Conservation (phyloP, 2,888 invertebrate species). For the Pycnomerus fuliginosus region DNA sequence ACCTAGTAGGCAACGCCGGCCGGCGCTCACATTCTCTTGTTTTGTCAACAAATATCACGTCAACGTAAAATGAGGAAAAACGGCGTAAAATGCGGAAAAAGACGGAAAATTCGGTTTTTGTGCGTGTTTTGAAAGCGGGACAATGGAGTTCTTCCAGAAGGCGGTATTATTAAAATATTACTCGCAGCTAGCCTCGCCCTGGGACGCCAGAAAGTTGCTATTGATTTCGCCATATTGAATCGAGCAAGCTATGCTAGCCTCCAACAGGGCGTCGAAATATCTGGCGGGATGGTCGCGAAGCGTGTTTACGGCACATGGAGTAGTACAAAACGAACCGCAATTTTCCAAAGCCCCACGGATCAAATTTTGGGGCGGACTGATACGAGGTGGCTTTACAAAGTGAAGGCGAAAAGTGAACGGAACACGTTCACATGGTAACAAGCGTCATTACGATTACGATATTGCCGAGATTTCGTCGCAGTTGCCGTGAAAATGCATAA, state of each 20-base stretch:
- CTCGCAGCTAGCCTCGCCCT: conserved; percentile 29
- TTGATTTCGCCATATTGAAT: conserved; percentile 47
- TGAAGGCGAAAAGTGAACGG: conserved; percentile 2
- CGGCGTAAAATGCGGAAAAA: neutral
- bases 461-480: too few relatives aligned
- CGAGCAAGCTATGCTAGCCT: conserved; percentile 46
- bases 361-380: neutral
- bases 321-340: conserved; percentile 5
- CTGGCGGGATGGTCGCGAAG: conserved; percentile 47
- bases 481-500: too few relatives aligned
- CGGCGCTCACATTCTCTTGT: too few relatives aligned
- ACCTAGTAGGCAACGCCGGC: too few relatives aligned
- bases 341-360: conserved; percentile 26
- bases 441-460: too few relatives aligned
- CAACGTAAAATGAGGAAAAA: neutral
- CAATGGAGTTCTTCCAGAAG: conserved; percentile 12
- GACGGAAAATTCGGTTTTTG: neutral
- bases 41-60: too few relatives aligned
- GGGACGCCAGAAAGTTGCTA: conserved; percentile 30
- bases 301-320: conserved; percentile 40
- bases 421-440: conserved; percentile 43
- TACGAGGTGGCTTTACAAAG: neutral
- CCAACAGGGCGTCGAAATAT: conserved; percentile 41
- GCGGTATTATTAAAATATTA: conserved; percentile 16
- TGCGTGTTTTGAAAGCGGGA: neutral